Conservation (phyloP, 1,140 invertebrate genomes). For the Drosophila simulans region DNA sequence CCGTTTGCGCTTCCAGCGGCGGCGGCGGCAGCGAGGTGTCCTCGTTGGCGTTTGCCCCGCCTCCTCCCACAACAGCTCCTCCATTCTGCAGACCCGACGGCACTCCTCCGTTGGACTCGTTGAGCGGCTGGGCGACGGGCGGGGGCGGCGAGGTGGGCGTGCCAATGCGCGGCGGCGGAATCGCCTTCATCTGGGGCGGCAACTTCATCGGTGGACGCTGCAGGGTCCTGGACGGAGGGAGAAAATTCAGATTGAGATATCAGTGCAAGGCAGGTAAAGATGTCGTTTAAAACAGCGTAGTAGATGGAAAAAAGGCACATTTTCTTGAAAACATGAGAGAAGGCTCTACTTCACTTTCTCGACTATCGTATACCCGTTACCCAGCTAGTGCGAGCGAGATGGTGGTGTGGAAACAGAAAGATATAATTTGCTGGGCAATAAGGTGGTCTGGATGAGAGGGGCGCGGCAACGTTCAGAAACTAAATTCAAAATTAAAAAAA, state of each 20-base stretch:
- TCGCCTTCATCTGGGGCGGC: slow-evolving; percentile 84
- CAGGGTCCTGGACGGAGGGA: slow-evolving; percentile 60
- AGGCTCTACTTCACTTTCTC: no score
- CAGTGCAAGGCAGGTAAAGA: not conserved
- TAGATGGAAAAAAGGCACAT: no score
- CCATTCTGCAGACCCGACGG: slow-evolving; percentile 53
- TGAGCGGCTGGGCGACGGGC: slow-evolving; percentile 45
- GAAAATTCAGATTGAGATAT: not conserved
- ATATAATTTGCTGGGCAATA: no score
- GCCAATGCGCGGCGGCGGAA: slow-evolving; percentile 83
- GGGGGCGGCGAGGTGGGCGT: slow-evolving; percentile 80
- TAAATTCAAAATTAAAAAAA: no score
- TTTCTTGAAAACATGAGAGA: no score
- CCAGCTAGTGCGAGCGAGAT: no score
- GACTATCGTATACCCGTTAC: no score
- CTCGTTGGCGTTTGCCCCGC: slow-evolving; percentile 37
- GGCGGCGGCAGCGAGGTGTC: slow-evolving; percentile 75
- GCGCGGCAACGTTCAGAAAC: no score
- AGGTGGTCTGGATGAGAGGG: no score
- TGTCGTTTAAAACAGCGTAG: not conserved
- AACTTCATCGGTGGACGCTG: slow-evolving; percentile 83
- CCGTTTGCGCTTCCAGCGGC: slow-evolving; percentile 57
- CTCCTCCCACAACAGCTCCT: slow-evolving; percentile 14
- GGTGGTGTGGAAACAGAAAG: no score
- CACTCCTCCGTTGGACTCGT: slow-evolving; percentile 26